Evolutionary conservation across 2,888 invertebrate species (phyloP).

Genomic region (Podabrus alpinus): DNA sequence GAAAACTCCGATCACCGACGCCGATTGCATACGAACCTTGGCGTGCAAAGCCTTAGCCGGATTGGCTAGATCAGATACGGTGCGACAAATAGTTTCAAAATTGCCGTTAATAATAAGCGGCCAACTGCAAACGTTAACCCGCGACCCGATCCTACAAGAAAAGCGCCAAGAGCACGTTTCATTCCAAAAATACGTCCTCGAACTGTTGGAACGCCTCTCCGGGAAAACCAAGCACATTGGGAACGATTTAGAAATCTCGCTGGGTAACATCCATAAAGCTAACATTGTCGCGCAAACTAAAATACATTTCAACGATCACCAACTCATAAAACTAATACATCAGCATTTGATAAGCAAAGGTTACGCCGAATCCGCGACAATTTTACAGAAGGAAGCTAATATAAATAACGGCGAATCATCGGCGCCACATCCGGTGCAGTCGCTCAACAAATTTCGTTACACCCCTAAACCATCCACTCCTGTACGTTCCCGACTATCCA

Average conservation of each 20-base stretch:
- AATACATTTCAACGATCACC: slow-evolving; percentile 92
- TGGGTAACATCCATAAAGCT: slow-evolving; percentile 90
- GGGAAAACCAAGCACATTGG: slow-evolving; percentile 84
- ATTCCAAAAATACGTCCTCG: slow-evolving; percentile 93
- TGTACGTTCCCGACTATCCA: slow-evolving; percentile 44
- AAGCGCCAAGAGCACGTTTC: slow-evolving; percentile 93
- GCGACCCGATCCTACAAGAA: slow-evolving; percentile 95
- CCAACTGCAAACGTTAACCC: slow-evolving; percentile 84
- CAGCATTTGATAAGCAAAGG: slow-evolving; percentile 83
- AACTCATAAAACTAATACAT: slow-evolving; percentile 88
- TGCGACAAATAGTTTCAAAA: slow-evolving; percentile 93
- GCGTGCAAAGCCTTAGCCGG: slow-evolving; percentile 94
- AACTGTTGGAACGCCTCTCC: slow-evolving; percentile 86
- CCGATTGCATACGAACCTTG: slow-evolving; percentile 90
- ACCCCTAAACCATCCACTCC: slow-evolving; percentile 59
- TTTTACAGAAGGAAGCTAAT: slow-evolving; percentile 77
- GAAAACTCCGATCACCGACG: slow-evolving; percentile 95
- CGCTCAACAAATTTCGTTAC: slow-evolving; percentile 56
- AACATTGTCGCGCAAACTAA: slow-evolving; percentile 96
- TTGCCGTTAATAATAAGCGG: slow-evolving; percentile 92
- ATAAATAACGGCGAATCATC: slow-evolving; percentile 63
- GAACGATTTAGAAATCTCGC: slow-evolving; percentile 81
- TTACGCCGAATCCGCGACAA: slow-evolving; percentile 70
- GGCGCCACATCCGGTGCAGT: slow-evolving; percentile 45
- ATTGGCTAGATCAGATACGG: slow-evolving; percentile 89